Percentiles rank a stretch among this genome's conserved stretches.
Evolutionary conservation across 2,797 vertebrate species (phyloP).

Genomic region (Megaceryle alcyon): DNA sequence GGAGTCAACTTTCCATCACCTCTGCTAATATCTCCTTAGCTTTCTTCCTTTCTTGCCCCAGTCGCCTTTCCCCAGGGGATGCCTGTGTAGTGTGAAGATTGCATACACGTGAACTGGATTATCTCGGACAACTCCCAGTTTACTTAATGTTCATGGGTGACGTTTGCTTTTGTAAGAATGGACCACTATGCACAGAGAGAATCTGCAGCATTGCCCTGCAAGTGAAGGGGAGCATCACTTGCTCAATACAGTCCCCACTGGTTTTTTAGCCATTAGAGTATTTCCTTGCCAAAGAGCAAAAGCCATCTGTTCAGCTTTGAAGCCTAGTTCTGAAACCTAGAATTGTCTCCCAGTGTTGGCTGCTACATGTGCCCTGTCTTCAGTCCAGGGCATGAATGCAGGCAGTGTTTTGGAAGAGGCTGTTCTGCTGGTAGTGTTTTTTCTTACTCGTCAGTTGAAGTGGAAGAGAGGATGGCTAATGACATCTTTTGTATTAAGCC

Average conservation of each 20-base stretch:
- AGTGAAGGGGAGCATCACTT: background rate
- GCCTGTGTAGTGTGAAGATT: background rate
- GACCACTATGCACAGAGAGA: background rate
- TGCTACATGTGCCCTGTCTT: background rate
- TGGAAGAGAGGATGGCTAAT: background rate
- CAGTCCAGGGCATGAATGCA: background rate
- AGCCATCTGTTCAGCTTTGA: background rate
- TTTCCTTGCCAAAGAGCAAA: background rate
- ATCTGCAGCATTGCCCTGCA: background rate
- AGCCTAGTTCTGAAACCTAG: background rate
- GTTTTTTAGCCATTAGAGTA: background rate
- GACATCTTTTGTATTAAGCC: background rate
- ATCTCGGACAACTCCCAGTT: background rate
- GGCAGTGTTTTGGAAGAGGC: background rate
- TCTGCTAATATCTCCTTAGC: too few species aligned
- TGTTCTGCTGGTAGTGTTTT: background rate
- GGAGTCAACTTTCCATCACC: too few species aligned
- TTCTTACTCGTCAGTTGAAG: background rate
- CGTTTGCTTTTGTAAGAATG: background rate
- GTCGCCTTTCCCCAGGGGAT: background rate
- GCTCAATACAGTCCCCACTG: rapidly evolving
- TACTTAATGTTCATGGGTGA: background rate
- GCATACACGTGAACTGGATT: rapidly evolving
- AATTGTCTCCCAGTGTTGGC: background rate
- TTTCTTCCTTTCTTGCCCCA: background rate